phyloP scores from a whole-genome alignment of 2,888 invertebrate species.

The Hesperia comma region DNA sequence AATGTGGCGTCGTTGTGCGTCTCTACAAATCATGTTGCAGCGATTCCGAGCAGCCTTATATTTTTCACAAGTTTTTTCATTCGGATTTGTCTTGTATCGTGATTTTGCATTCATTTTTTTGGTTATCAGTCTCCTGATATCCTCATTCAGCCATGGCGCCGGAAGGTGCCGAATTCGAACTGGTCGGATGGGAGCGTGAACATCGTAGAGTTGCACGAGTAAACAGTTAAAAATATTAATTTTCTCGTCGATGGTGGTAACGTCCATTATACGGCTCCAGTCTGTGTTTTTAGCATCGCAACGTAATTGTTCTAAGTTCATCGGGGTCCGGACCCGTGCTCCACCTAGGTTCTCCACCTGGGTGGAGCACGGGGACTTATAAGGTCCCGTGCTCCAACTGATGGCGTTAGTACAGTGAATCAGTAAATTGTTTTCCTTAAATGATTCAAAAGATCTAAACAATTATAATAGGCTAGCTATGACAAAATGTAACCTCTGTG shows the following conservation, averaged over 20 bases:
- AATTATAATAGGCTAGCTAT: no score
- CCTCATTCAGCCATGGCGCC: conserved; percentile 31
- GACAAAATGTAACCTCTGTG: no score
- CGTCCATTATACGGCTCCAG: conserved; percentile 23
- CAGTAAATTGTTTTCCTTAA: no score
- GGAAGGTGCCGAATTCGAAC: no score
- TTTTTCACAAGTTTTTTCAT: conserved; percentile 1
- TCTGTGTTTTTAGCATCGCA: conserved; percentile 27
- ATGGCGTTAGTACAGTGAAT: no score
- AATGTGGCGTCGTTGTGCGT: no score
- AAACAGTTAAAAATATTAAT: conserved; percentile 26
- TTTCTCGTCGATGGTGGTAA: conserved; percentile 22
- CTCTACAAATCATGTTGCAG: no score
- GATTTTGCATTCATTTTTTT: conserved; percentile 14
- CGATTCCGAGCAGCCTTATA: conserved; percentile 11
- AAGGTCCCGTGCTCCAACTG: no score
- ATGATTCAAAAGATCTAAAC: no score
- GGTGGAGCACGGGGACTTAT: no score
- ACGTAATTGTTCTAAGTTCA: conserved; percentile 30
- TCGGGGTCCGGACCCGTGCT: no score
- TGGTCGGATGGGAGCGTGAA: conserved; percentile 31
- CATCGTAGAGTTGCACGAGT: conserved; percentile 34
- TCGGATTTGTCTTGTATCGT: conserved; percentile 1
- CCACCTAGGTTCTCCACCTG: no score
- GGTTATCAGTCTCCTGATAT: background rate